phyloP scores from a whole-genome alignment of 2,888 invertebrate genomes.

The Clanis bilineata region DNA sequence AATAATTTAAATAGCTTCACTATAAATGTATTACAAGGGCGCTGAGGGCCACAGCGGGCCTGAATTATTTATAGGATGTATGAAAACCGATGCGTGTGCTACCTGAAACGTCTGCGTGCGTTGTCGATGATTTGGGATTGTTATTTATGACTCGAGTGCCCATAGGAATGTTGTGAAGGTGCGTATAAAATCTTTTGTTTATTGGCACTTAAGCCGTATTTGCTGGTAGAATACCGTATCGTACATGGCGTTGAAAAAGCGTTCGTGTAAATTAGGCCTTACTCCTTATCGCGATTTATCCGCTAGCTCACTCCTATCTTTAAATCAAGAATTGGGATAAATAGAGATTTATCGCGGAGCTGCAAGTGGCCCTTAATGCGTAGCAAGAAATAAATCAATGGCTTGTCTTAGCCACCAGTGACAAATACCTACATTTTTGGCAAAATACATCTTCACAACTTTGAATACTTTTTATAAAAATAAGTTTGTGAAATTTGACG shows the following conservation, averaged over 20 bases:
- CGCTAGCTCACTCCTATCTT: too few species aligned
- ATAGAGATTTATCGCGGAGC: too few species aligned
- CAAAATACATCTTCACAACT: too few species aligned
- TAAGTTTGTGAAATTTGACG: background rate
- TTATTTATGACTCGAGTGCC: conserved; percentile 4
- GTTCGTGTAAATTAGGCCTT: too few species aligned
- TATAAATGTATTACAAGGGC: conserved; percentile 10
- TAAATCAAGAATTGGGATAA: too few species aligned
- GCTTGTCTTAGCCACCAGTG: too few species aligned
- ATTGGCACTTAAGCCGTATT: background rate
- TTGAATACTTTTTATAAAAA: background rate
- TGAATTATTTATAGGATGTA: conserved; percentile 9
- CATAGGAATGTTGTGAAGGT: background rate
- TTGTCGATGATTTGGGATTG: conserved; percentile 10
- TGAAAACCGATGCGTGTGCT: background rate
- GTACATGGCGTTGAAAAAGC: too few species aligned
- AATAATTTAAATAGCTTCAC: conserved; percentile 7
- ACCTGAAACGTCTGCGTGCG: background rate
- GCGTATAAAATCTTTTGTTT: background rate
- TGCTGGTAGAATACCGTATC: too few species aligned
- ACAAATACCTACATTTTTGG: too few species aligned
- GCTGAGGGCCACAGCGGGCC: background rate
- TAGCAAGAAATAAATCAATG: too few species aligned
- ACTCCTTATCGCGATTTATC: too few species aligned
- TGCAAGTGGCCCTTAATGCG: too few species aligned